Conservation (phyloP, 2,888 invertebrate species). For the Muschampia plurimacula region DNA sequence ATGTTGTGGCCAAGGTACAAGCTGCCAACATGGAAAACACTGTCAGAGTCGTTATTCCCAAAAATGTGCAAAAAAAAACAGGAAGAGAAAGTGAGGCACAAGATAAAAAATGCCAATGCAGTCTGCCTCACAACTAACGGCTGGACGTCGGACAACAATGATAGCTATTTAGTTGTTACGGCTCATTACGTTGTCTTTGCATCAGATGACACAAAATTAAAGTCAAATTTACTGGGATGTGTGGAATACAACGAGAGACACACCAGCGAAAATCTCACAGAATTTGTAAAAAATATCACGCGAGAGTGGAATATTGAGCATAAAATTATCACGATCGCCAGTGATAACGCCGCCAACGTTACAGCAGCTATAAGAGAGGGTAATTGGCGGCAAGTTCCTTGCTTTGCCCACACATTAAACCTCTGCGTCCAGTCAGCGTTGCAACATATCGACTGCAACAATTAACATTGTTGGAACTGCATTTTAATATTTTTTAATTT, state of each 20-base stretch:
- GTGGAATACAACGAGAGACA: constrained; percentile 18
- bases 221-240: constrained; percentile 17
- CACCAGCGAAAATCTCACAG: constrained; percentile 14
- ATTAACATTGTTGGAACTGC: too few species aligned
- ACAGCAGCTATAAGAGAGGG: constrained; percentile 43
- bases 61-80: constrained; percentile 18
- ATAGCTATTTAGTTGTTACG: constrained; percentile 23
- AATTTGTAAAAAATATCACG: constrained; percentile 6
- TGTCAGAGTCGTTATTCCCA: constrained; percentile 22
- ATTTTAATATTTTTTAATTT: too few species aligned
- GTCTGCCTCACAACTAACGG: constrained; percentile 8
- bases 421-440: constrained; percentile 37
- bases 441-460: too few species aligned
- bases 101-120: background rate
- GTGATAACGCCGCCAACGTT: constrained; percentile 48
- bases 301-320: constrained; percentile 13
- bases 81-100: background rate
- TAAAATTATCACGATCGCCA: constrained; percentile 27
- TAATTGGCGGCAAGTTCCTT: constrained; percentile 45
- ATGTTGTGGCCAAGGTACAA: constrained; percentile 37
- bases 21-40: constrained; percentile 41
- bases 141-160: constrained; percentile 6
- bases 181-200: constrained; percentile 14
- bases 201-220: constrained; percentile 8
- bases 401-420: constrained; percentile 49